Evolutionary conservation across 2,113 vertebrate species (phyloP).

Genomic region (Hippocampus comes): DNA sequence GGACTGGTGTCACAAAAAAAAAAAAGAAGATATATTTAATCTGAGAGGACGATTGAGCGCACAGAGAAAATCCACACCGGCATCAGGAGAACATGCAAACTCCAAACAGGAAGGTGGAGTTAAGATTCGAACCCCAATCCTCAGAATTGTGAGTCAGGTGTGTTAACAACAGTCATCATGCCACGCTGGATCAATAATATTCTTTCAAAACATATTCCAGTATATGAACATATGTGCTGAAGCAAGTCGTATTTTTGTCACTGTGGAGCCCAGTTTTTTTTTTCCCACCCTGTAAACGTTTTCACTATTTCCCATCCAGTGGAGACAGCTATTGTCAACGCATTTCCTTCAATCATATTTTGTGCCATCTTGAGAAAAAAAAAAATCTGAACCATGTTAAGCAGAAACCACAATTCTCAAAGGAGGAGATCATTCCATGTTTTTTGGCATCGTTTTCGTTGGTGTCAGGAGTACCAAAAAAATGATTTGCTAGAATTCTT

Average conservation of each 20-base stretch:
- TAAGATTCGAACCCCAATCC: not conserved
- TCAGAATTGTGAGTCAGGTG: too few species aligned
- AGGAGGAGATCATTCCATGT: conserved; percentile 12
- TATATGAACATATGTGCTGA: not conserved
- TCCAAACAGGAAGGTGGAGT: too few species aligned
- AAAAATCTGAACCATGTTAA: conserved; percentile 27
- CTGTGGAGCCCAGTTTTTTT: not conserved
- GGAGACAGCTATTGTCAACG: not conserved
- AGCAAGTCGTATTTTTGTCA: too few species aligned
- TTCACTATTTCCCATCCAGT: not conserved
- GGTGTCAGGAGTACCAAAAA: conserved; percentile 4
- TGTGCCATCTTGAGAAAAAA: not conserved
- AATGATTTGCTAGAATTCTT: not conserved
- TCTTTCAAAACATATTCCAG: not conserved
- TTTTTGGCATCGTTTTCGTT: not conserved
- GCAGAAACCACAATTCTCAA: conserved; percentile 3
- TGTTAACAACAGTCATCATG: not conserved
- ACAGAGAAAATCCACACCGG: too few species aligned
- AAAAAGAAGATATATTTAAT: too few species aligned
- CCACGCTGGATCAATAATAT: not conserved
- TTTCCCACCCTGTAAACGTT: not conserved
- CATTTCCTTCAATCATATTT: not conserved
- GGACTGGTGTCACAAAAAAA: not conserved
- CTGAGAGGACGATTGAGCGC: too few species aligned
- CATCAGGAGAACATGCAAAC: too few species aligned